Evolutionary conservation across 2,888 invertebrate genomes (phyloP).

Genomic region (Flexamia atlantica): DNA sequence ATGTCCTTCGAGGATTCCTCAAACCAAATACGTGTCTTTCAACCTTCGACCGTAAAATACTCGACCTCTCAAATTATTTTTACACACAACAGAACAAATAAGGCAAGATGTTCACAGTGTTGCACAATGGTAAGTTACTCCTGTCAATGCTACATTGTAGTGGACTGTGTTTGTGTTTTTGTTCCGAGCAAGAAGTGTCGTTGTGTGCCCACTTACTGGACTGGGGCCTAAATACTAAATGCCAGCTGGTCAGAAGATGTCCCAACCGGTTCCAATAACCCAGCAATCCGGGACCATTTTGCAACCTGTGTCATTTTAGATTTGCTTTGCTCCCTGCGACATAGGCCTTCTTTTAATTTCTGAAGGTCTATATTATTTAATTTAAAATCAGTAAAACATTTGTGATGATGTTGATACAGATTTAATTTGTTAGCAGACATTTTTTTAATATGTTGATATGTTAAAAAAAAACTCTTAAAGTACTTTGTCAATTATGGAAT

Average conservation of each 20-base stretch:
- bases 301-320: constrained; percentile 33
- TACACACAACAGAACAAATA: background rate
- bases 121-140: background rate
- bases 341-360: constrained; percentile 21
- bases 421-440: too few species aligned
- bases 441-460: too few species aligned
- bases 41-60: background rate
- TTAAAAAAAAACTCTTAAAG: too few species aligned
- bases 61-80: background rate
- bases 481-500: too few species aligned
- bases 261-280: constrained; percentile 50
- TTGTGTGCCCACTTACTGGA: constrained; percentile 14
- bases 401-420: too few species aligned
- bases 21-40: background rate
- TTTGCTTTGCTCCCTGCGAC: constrained; percentile 38
- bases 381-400: too few species aligned
- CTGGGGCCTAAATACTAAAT: constrained; percentile 30
- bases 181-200: background rate
- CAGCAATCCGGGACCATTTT: constrained; percentile 3
- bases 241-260: constrained; percentile 26
- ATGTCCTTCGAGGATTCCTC: too few species aligned
- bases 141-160: constrained; percentile 7
- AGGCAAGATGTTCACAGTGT: background rate
- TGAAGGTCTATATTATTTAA: too few species aligned
- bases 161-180: constrained; percentile 6